Evolutionary conservation across 2,888 invertebrate genomes (phyloP), one percentile per base, ranked within the genome.

Genomic region (Scotopteryx bipunctaria): DNA sequence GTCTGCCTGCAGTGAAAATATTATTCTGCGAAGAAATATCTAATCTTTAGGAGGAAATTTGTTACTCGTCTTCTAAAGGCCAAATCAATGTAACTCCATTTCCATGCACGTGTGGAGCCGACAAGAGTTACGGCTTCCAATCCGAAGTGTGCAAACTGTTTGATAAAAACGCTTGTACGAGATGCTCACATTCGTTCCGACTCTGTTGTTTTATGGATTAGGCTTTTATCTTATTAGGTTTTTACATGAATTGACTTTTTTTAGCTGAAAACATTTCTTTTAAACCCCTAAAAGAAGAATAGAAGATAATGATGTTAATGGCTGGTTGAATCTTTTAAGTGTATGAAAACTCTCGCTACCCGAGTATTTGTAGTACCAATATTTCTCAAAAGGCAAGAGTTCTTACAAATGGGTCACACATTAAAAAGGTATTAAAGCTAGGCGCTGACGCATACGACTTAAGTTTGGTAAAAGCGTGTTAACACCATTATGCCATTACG

Each of bases 11-110:
- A 62, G 53, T 46, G 63, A 57, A 71, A 72, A 73, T 64, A 67
- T 67, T 59, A 55, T 61, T 63, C 57, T 49, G 48, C 42, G 55
- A 37, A 55, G 51, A 57, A 51, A 64, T 64, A 36, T 45, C 31
- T 41, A 69, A 66, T 72, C 61, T 67, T 53, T 49, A 55, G 44
- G 55, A 61, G 64, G 66, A 71, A 72, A 69, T 71, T 66, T 64
- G 64, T 62, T 64, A 60, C 56, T 53, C 55, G 54, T 60, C 59
- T 58, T 53, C 41, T 45, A 51, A 55, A 61, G 62, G 63, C 61
- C 62, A 65, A 69, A 62, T 63, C 57, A 51, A 57, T 61, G 54
- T 56, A 61, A 66, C 64, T 64, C 53, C 42, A 59, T 69, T 67
- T 63, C 44, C 49, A 59, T 61, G 60, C 57, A 56, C 58, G 51